phyloP scores from a whole-genome alignment of 2,113 vertebrate species.

The Phaethornis superciliosus region DNA sequence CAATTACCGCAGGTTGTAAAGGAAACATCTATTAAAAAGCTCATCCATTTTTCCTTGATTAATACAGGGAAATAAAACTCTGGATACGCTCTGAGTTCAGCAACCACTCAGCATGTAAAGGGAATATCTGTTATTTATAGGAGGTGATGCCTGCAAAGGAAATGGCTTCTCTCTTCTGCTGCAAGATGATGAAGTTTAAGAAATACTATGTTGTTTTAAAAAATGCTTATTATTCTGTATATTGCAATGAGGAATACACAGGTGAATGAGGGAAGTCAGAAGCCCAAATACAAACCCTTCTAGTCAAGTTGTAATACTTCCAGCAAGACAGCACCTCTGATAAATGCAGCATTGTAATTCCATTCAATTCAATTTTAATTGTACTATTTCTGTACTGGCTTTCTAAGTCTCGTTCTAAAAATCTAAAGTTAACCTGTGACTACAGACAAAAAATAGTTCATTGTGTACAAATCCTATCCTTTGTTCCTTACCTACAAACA shows the following conservation, averaged over 20 bases:
- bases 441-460: background rate
- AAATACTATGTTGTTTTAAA: background rate
- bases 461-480: background rate
- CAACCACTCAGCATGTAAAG: background rate
- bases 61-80: constrained; percentile 49
- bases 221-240: background rate
- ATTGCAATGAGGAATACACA: background rate
- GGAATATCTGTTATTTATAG: background rate
- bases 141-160: background rate
- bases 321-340: background rate
- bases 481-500: background rate
- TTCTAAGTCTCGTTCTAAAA: background rate
- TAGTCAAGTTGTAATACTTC: background rate
- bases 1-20: constrained; percentile 46
- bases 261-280: background rate
- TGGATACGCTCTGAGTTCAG: background rate
- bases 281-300: background rate
- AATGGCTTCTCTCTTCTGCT: constrained; percentile 10
- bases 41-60: constrained; percentile 38
- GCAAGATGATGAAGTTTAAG: background rate
- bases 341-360: background rate
- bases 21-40: constrained; percentile 36
- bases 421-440: background rate
- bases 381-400: background rate
- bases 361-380: background rate